Base-by-base conservation (phyloP, 2,888 invertebrate species). In the Chaetoderma sp. region DNA sequence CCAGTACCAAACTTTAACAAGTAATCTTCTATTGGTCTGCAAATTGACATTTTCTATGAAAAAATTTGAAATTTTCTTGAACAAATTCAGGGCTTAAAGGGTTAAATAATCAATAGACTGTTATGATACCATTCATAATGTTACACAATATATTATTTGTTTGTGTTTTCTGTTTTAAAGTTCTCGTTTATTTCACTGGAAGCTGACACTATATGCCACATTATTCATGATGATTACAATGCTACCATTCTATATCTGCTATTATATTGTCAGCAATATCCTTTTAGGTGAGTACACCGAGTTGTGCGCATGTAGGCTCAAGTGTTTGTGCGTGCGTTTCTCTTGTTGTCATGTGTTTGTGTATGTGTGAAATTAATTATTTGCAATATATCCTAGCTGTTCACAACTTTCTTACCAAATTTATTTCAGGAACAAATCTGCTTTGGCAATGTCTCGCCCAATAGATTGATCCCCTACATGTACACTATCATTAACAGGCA, bases 211-310 rank as follows among this genome's bases (percentile, higher is more conserved):
- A 3, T 96, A 96, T 80, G 90, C 93, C 58, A 90, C 99, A 76
- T 88, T 99, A 36, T 93, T 97, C 82, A 93, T 97, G 91, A 93
- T 99, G 23, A 96, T 99, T 76, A 94, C 96, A 10, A 89, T 98
- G 47, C 94, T 99, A 87, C 99, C 99, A 63, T 94, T 97, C 87
- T 98, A 98, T 86, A 96, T 98, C 81, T 94, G 94, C 33, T 97
- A 96, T 86, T 96, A 94, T 86, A 93, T 95, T 76, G 92, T 98
- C 78, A 93, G 93, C 83, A 96, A 96, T 88, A 90, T 96, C 69
- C 90, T 92, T 62, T 75, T 88, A 55, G 85, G 88, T 88, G 77
- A 77, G 83, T 76, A 21, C 8, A 6, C 10, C 23, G 25, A 33
- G n/a, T n/a, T n/a, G n/a, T n/a, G n/a, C n/a, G n/a, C n/a, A n/a